Conservation (phyloP, 2,888 invertebrate genomes). For the Drosophila fungiperda region DNA sequence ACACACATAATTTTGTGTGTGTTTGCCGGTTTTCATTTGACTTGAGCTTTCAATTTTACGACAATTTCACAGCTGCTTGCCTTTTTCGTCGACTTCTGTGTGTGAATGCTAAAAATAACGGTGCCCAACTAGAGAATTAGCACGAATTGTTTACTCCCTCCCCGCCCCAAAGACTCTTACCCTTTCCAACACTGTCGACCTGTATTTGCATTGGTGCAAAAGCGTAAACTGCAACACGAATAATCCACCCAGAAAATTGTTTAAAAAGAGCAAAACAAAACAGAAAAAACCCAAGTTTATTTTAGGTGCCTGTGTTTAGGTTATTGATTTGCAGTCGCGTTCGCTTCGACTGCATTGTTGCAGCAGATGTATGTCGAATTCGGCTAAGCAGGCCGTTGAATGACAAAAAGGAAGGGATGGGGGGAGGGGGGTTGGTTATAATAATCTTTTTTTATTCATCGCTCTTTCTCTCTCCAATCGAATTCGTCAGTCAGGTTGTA, state of each 20-base stretch:
- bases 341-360: conserved; percentile 37
- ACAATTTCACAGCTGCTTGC: conserved; percentile 59
- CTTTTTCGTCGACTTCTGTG: conserved; percentile 32
- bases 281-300: conserved; percentile 49
- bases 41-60: conserved; percentile 46
- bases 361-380: conserved; percentile 46
- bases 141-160: conserved; percentile 28
- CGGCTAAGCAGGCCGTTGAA: conserved; percentile 35
- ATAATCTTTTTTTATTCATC: neutral
- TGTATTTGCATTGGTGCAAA: conserved; percentile 60
- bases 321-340: conserved; percentile 53
- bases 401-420: neutral
- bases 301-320: conserved; percentile 47
- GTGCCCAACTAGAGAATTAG: conserved; percentile 46
- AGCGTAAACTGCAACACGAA: conserved; percentile 45
- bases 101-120: conserved; percentile 31
- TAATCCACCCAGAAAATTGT: conserved; percentile 37
- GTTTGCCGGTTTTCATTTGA: conserved; percentile 15
- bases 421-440: too few species aligned
- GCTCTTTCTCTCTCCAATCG: conserved; percentile 4
- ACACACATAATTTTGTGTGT: neutral
- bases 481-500: conserved; percentile 27
- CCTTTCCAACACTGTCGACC: conserved; percentile 28
- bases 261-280: conserved; percentile 15
- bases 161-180: neutral